phyloP scores from a whole-genome alignment of 2,797 vertebrate species.

The Parauchenoglanis ngamensis region DNA sequence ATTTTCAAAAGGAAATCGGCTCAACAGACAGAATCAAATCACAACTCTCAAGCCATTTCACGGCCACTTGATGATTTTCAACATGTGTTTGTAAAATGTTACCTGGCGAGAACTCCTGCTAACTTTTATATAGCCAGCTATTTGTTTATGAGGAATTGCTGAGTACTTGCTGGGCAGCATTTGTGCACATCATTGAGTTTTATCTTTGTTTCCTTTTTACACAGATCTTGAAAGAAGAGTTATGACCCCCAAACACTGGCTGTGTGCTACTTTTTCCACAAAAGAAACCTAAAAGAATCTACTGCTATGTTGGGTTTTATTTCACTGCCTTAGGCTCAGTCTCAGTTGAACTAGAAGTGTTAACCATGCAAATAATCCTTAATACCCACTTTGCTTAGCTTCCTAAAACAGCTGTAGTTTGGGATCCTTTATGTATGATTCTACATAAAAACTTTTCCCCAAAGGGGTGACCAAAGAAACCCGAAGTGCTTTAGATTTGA shows the following conservation, averaged over 20 bases:
- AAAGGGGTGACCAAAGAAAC: background rate
- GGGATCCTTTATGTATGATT: background rate
- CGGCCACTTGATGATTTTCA: background rate
- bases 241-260: background rate
- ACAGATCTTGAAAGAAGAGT: constrained; percentile 29
- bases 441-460: background rate
- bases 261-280: too few relatives aligned
- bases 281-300: background rate
- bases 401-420: background rate
- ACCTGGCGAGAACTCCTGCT: too few relatives aligned
- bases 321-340: background rate
- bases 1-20: background rate
- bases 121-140: constrained; percentile 3
- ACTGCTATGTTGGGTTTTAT: background rate
- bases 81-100: background rate
- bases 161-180: constrained; percentile 4
- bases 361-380: background rate
- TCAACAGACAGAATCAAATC: background rate
- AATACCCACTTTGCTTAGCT: background rate
- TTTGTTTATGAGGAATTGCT: background rate
- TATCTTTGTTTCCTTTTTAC: constrained; percentile 25
- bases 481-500: background rate
- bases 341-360: background rate
- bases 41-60: background rate
- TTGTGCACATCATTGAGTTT: constrained; percentile 24